These are phyloP conservation scores for Variabilichromis moorii DNA, from an alignment of 2,113 vertebrate species.

Conservation along the genomic window DNA sequence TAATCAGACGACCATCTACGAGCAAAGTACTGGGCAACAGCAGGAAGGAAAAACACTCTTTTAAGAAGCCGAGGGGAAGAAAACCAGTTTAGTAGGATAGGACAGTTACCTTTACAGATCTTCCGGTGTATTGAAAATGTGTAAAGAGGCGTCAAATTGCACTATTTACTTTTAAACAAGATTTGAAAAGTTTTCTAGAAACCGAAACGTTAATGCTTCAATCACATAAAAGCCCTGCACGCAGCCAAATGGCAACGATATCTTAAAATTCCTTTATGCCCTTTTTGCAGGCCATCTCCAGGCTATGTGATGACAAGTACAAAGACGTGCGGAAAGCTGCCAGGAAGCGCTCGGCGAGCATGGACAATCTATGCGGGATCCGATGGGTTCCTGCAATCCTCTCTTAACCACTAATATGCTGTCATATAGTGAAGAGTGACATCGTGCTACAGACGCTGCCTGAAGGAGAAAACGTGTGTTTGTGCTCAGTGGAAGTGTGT, in stretches of 20 bases:
- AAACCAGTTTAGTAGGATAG: rapidly evolving
- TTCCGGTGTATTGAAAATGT: rapidly evolving
- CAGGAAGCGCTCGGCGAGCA: slow-evolving; percentile 53
- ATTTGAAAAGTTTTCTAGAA: not conserved
- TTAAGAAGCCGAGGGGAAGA: rapidly evolving
- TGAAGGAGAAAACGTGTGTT: not conserved
- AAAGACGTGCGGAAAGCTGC: slow-evolving; percentile 31
- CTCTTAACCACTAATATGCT: slow-evolving; percentile 10
- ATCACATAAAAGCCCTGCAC: rapidly evolving
- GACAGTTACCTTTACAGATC: not conserved
- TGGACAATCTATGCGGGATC: slow-evolving; percentile 49
- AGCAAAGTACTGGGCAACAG: not conserved
- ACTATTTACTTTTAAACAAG: not conserved
- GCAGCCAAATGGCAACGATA: not conserved
- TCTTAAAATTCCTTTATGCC: not conserved
- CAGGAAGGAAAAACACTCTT: not conserved
- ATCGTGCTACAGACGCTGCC: not conserved
- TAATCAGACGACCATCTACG: rapidly evolving
- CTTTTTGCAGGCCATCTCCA: slow-evolving; percentile 55
- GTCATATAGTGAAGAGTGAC: not conserved
- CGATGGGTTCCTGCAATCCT: slow-evolving; percentile 60
- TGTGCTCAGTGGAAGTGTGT: not conserved
- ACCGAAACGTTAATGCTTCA: rapidly evolving
- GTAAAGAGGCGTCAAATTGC: rapidly evolving
- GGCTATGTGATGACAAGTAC: slow-evolving; percentile 50